phyloP scores from a whole-genome alignment of 2,113 vertebrate species.

The Jaculus jaculus region DNA sequence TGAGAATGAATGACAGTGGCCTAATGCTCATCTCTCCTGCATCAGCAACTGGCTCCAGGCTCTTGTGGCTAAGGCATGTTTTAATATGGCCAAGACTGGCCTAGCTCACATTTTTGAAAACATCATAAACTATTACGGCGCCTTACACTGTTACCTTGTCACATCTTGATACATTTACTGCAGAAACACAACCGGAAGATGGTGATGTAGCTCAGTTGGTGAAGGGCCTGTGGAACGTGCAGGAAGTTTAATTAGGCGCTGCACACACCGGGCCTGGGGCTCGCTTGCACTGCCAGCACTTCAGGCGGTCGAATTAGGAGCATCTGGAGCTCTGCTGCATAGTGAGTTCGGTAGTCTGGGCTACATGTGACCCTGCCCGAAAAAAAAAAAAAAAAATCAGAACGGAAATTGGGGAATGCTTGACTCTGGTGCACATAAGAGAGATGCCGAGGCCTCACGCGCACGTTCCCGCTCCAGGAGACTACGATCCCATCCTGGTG shows the following conservation, averaged over 20 bases:
- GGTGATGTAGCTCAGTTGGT: too few relatives aligned
- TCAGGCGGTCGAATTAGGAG: too few relatives aligned
- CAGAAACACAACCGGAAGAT: neutral
- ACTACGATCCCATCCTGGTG: too few relatives aligned
- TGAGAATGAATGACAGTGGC: too few relatives aligned
- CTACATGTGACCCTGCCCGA: too few relatives aligned
- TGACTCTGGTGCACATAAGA: rapidly evolving
- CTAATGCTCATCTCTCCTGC: neutral
- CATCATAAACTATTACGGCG: neutral
- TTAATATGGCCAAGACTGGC: neutral
- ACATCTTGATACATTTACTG: neutral
- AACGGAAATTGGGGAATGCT: neutral
- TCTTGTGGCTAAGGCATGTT: neutral
- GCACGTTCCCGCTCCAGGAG: rapidly evolving
- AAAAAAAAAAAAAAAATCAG: neutral
- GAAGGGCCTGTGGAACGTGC: neutral
- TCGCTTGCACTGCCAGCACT: too few relatives aligned
- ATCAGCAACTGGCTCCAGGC: rapidly evolving
- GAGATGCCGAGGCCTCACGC: too few relatives aligned
- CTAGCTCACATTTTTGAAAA: neutral
- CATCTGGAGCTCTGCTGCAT: neutral
- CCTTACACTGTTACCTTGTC: neutral
- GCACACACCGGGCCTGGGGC: too few relatives aligned
- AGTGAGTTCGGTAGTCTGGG: neutral
- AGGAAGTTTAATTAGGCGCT: neutral